Evolutionary conservation across 2,888 invertebrate species (phyloP), one percentile per base, ranked within the genome.

Genomic region (Hipparchia semele): DNA sequence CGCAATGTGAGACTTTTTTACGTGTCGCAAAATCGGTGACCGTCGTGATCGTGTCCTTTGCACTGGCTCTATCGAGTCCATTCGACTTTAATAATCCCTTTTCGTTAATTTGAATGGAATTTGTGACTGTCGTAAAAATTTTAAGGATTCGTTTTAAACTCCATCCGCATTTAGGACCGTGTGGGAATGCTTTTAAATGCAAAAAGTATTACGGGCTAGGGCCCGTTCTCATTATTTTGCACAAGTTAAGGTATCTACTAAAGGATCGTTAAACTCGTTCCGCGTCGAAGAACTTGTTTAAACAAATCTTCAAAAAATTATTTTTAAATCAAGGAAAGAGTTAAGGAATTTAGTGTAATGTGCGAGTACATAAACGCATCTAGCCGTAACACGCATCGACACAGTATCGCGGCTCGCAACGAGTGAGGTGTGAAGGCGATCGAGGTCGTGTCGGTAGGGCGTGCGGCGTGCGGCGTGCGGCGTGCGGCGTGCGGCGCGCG

Each of bases 381-480:
- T 61, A 61, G 45, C 60, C 60, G 13, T 61, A 49, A 49, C 46
- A 64, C 46, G 49, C 23, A 49, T 49, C 9, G 12, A 49, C n/a
- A 49, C 6, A 6, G 49, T 7, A 4, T 8, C 6, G 1, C 8
- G 33, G 2, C 2, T 13, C 23, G 59, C 59, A 60, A 45, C 13
- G n/a, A 2, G 61, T 60, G 10, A 8, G 9, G 7, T 46, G 46
- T n/a, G n/a, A n/a, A 13, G 61, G 45, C 45, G 58, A 1, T 58
- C 0, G 46, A 9, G 13, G 13, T 46, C 8, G 51, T 13, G 64
- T 13, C 13, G 13, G 49, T 49, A 49, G 49, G 49, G 49, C 49
- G 49, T 60, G 72, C 74, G 33, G 46, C 45, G 78, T 53, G 87
- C 88, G 87, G 73, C 71, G 71, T 73, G 65, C 73, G 56, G 60